phyloP scores from a whole-genome alignment of 2,888 invertebrate species.

The Ellobium chinense region DNA sequence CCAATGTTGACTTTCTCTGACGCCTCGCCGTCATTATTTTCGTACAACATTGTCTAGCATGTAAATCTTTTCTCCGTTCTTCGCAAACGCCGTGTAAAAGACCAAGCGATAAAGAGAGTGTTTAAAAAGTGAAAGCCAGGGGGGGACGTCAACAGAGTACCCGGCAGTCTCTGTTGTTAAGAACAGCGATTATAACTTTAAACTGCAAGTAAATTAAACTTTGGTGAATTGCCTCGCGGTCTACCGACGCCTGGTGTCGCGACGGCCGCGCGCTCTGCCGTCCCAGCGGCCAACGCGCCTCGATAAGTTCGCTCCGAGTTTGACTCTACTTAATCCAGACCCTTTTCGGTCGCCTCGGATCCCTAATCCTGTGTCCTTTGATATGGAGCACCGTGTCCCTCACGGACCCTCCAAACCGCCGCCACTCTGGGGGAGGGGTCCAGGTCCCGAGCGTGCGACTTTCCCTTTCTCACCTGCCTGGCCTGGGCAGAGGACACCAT shows the following conservation, averaged over 20 bases:
- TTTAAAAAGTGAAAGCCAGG: background rate
- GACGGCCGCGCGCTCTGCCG: background rate
- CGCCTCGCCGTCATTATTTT: background rate
- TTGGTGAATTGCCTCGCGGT: background rate
- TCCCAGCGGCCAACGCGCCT: background rate
- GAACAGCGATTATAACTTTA: background rate
- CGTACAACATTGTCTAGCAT: background rate
- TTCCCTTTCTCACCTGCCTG: background rate
- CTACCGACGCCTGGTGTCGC: background rate
- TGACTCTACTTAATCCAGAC: background rate
- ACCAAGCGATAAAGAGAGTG: background rate
- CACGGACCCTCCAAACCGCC: background rate
- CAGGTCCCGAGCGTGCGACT: background rate
- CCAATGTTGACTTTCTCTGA: background rate
- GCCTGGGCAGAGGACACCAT: background rate
- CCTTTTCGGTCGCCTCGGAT: background rate
- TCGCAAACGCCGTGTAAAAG: background rate
- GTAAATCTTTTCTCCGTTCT: background rate
- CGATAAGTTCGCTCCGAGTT: constrained; percentile 1
- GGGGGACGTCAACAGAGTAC: no score
- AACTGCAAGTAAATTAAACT: background rate
- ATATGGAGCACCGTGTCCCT: background rate
- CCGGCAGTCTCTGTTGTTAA: background rate
- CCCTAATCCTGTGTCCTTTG: constrained; percentile 4
- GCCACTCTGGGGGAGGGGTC: background rate